Base-by-base conservation (phyloP, 2,888 invertebrate species). In the Trachelus iudaicus region DNA sequence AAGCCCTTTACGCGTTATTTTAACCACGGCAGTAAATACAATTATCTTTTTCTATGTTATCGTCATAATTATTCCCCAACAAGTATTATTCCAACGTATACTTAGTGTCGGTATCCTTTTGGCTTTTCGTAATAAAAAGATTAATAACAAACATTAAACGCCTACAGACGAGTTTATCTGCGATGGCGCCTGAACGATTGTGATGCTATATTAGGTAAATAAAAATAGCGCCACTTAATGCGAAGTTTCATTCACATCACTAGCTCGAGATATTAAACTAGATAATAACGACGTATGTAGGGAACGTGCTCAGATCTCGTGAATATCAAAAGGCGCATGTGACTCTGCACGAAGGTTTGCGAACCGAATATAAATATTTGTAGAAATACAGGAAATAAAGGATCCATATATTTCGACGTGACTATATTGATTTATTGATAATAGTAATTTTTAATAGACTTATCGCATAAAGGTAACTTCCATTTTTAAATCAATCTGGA, bases 131-230 rank as follows among this genome's bases (percentile, higher is more conserved):
- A 56, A 23, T 56, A 56, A 56, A 56, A 56, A 56, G 6, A 56
- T 76, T 34, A 69, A 35, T 75, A 56, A 75, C 69, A 77, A 12
- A 74, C 35, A 73, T 4, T 11, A 23, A 56, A 56, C 56, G 23
- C 56, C 56, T 56, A 56, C 23, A 56, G 56, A 56, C 56, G 9
- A 15, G 56, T 23, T 56, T 56, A 56, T 56, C 56, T 23, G 56
- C 56, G 23, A 23, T 56, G 56, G 56, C 56, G 56, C 56, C 56
- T 56, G 23, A 0, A 23, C 56, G 56, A 56, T 56, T 56, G 56
- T 56, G 6, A 56, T 56, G 56, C 23, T 56, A 56, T 23, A 56
- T 23, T 23, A 23, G 9, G 56, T 56, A 56, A 56, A 56, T 56
- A 56, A 56, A 56, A 56, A 56, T 23, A 4, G 2, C 23, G 56